These are phyloP conservation scores for Burhinus bistriatus DNA, from an alignment of 2,113 vertebrate genomes.

Conservation along the genomic window DNA sequence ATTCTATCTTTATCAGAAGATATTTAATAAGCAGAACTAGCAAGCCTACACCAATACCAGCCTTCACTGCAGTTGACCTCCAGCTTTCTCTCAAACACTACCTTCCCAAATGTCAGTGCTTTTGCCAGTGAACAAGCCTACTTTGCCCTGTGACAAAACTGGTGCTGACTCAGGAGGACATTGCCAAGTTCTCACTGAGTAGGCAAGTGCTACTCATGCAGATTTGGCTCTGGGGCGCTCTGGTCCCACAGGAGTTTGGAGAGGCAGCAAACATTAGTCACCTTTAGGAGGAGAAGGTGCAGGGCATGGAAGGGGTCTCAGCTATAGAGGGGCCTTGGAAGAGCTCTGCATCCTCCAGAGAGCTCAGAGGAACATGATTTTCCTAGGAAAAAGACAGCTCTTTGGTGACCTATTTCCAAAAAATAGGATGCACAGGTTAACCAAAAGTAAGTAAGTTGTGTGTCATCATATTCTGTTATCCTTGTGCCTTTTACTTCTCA, in stretches of 20 bases:
- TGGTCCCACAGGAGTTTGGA: not conserved
- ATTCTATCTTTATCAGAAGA: not conserved
- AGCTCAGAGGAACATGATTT: not conserved
- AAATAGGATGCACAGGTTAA: not conserved
- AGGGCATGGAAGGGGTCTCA: not conserved
- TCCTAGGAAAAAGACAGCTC: not conserved
- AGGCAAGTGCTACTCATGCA: not conserved
- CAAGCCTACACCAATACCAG: not conserved
- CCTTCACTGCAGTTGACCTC: not conserved
- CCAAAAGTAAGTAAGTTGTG: not conserved
- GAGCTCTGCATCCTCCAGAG: not conserved
- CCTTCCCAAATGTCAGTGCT: not conserved
- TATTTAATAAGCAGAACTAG: not conserved
- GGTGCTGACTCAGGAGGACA: not conserved
- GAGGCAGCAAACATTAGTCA: not conserved
- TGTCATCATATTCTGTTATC: not conserved
- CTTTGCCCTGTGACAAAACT: not conserved
- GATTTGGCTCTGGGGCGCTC: not conserved
- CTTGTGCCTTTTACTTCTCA: not conserved
- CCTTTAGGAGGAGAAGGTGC: not conserved
- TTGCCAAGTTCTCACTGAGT: not conserved
- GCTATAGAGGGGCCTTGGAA: not conserved
- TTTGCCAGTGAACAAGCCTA: not conserved
- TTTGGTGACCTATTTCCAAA: not conserved
- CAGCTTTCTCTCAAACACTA: not conserved